Evolutionary conservation across 2,113 vertebrate genomes (phyloP), one percentile per base, ranked within the genome.

Genomic region (Rhagologus leucostigma): DNA sequence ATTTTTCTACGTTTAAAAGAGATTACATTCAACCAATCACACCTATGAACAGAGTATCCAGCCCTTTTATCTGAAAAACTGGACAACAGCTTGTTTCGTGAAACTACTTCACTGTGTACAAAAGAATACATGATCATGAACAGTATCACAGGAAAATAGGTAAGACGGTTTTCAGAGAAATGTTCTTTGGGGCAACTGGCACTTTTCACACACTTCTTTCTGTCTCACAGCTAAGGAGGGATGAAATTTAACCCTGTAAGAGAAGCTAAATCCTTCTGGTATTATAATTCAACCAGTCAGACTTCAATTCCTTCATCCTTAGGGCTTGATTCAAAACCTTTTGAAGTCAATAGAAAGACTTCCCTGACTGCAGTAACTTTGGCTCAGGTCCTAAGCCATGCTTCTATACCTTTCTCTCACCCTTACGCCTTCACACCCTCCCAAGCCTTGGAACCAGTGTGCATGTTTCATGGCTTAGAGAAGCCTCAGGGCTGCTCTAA

Each of bases 291-390:
- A 87, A 44, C 59, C 76, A 92, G 85, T 71, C 82, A 95, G 79
- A 84, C 88, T 81, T 83, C 75, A 90, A 75, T 67, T 93, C 57
- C 82, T 84, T 90, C 42, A 0, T 95, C 90, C 85, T 96, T 64
- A 94, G 92, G 87, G 83, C 90, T 96, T 90, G 85, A 93, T 77
- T 93, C 79, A 90, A 96, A 96, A 68, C 52, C 86, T 90, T 95
- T 87, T 96, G 94, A 96, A 94, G 87, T 93, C 76, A 92, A 89
- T 3, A 93, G 64, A 80, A 93, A 91, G 90, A 75, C 49, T 87
- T 80, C 63, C 67, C 85, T 62, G 55, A 93, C 79, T 96, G 82
- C 87, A 86, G 59, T 10, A 78, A 74, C 79, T 70, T 90, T 91
- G 90, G 87, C 93, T 94, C 85, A 21, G 79, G 59, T 88, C 79